Evolutionary conservation across 2,797 vertebrate species (phyloP).

Genomic region (Pyrocephalus nanus): DNA sequence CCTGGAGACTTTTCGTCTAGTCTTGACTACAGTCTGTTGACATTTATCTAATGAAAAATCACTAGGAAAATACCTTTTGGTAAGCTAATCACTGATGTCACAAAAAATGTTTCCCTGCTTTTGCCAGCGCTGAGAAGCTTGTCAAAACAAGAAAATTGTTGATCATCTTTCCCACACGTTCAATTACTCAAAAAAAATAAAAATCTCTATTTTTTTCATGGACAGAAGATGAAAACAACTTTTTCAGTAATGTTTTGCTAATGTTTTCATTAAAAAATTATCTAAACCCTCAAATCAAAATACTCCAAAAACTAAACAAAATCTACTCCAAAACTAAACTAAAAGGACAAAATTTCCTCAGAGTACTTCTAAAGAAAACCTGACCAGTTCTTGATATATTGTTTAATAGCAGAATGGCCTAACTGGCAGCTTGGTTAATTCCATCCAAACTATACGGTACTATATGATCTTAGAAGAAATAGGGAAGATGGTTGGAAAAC

Average conservation of each 20-base stretch:
- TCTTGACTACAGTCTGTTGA: not conserved
- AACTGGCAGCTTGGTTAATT: not conserved
- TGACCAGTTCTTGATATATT: not conserved
- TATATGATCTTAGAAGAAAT: not conserved
- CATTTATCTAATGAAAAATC: not conserved
- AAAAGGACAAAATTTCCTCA: not conserved
- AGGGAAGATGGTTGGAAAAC: not conserved
- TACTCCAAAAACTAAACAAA: not conserved
- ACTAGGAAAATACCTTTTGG: conserved; percentile 2
- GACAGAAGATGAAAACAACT: not conserved
- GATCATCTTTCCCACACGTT: not conserved
- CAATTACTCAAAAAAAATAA: not conserved
- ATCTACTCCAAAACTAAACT: not conserved
- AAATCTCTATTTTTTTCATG: not conserved
- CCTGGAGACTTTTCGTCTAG: not conserved
- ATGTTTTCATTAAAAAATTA: not conserved
- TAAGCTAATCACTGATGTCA: not conserved
- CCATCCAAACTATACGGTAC: not conserved
- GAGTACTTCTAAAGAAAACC: not conserved
- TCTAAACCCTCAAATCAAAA: not conserved
- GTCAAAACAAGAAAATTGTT: not conserved
- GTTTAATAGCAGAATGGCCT: not conserved
- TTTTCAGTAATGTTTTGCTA: not conserved
- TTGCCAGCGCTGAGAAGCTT: not conserved
- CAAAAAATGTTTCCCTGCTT: not conserved